phyloP scores from a whole-genome alignment of 1,140 invertebrate species.

The Orussus abietinus region DNA sequence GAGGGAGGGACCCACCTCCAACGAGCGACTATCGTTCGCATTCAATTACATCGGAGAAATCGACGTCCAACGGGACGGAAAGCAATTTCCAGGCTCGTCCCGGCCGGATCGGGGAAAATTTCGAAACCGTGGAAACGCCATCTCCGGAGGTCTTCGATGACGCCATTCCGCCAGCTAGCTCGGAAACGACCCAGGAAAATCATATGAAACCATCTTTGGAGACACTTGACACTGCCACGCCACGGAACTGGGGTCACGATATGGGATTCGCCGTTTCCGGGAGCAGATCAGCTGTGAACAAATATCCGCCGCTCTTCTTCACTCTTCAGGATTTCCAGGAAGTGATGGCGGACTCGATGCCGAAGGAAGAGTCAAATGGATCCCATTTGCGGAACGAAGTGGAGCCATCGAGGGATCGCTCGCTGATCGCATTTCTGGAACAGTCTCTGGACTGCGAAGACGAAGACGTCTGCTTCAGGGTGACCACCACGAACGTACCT shows the following conservation, averaged over 20 bases:
- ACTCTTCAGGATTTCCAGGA: constrained; percentile 42
- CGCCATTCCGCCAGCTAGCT: too few species aligned
- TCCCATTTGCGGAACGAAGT: too few species aligned
- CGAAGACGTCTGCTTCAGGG: constrained; percentile 34
- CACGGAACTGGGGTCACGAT: background rate
- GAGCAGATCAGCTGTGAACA: too few species aligned
- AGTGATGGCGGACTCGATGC: constrained; percentile 30
- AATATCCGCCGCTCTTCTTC: constrained; percentile 38
- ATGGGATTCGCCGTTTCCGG: constrained; percentile 4
- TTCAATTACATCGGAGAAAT: constrained; percentile 1
- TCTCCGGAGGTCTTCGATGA: too few species aligned
- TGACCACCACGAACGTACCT: constrained; percentile 43
- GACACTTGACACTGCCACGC: background rate
- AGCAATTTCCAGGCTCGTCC: too few species aligned
- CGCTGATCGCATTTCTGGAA: constrained; percentile 2
- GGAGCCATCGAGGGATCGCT: too few species aligned
- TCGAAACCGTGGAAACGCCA: too few species aligned
- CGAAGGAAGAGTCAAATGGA: too few species aligned
- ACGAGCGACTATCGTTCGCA: background rate
- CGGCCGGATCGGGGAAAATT: too few species aligned
- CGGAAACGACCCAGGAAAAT: too few species aligned
- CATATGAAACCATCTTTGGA: too few species aligned
- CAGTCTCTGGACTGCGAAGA: constrained; percentile 15
- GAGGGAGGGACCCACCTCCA: constrained; percentile 17
- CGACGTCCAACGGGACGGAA: too few species aligned